Conservation (phyloP, 2,797 vertebrate species). For the Otus scops region DNA sequence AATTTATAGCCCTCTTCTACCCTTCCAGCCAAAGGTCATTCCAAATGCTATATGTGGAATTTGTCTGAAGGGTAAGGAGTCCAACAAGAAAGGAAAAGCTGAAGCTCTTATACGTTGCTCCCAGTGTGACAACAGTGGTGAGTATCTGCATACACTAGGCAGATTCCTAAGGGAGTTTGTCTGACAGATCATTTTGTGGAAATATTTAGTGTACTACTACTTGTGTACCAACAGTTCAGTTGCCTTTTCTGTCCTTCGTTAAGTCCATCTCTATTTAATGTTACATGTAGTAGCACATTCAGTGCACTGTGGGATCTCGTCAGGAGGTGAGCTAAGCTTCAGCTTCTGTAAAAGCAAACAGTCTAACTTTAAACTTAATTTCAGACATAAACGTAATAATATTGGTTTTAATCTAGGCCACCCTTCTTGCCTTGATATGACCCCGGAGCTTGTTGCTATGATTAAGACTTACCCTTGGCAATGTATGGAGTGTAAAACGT, state of each 20-base stretch:
- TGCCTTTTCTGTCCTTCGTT: background rate
- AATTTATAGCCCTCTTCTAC: slow-evolving; percentile 98
- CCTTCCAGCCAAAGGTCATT: slow-evolving; percentile 99
- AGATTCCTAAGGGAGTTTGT: slow-evolving; percentile 28
- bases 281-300: background rate
- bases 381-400: slow-evolving; percentile 58
- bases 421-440: slow-evolving; percentile 97
- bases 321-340: background rate
- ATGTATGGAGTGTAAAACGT: slow-evolving; percentile 99
- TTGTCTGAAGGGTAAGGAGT: slow-evolving; percentile 99
- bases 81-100: slow-evolving; percentile 95
- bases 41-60: slow-evolving; percentile 99
- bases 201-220: background rate
- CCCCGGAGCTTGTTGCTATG: slow-evolving; percentile 85
- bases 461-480: slow-evolving; percentile 98
- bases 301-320: background rate
- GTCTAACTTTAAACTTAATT: background rate
- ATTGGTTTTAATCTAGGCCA: slow-evolving; percentile 86
- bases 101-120: slow-evolving; percentile 99
- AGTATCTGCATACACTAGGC: slow-evolving; percentile 74
- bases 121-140: slow-evolving; percentile 98
- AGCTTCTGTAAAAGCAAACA: background rate
- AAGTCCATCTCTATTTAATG: background rate
- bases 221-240: background rate
- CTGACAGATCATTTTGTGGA: background rate